These are phyloP conservation scores for Trissolcus basalis DNA, from an alignment of 1,140 invertebrate species.

Conservation along the genomic window DNA sequence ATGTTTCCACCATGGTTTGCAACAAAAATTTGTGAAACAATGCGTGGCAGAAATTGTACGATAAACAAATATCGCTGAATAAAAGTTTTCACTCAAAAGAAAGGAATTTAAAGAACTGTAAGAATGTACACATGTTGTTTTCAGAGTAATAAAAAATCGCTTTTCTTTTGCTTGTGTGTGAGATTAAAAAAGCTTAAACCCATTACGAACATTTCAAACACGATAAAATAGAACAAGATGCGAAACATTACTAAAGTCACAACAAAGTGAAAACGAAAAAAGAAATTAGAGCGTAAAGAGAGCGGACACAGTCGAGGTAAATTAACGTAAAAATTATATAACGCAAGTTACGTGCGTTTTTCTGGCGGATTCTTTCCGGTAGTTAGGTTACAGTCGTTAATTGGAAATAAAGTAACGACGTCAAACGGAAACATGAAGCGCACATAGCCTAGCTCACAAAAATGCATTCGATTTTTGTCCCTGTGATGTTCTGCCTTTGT, in stretches of 20 bases:
- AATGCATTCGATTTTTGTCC: constrained; percentile 37
- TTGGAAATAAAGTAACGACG: constrained; percentile 24
- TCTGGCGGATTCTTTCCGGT: constrained; percentile 1
- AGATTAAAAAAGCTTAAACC: constrained; percentile 40
- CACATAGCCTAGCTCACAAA: constrained; percentile 15
- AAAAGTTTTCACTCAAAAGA: not conserved
- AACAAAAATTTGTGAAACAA: too few species aligned
- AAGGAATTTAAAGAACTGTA: constrained; percentile 8
- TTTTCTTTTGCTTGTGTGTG: constrained; percentile 18
- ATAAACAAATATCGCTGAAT: constrained; percentile 2
- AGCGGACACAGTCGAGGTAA: not conserved
- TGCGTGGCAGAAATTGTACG: too few species aligned
- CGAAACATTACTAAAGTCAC: too few species aligned
- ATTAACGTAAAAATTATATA: constrained; percentile 23
- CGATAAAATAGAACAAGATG: constrained; percentile 30
- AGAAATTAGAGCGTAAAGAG: constrained; percentile 14
- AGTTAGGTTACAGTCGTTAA: constrained; percentile 23
- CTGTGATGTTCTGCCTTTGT: constrained; percentile 27
- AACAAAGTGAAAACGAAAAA: constrained; percentile 10
- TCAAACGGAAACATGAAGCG: constrained; percentile 7
- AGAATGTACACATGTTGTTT: constrained; percentile 25
- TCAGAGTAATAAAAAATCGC: constrained; percentile 17
- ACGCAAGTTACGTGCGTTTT: constrained; percentile 1
- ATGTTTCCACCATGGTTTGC: too few species aligned
- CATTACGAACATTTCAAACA: constrained; percentile 43